Evolutionary conservation across 2,888 invertebrate genomes (phyloP).

Genomic region (Mallateleia sp.): DNA sequence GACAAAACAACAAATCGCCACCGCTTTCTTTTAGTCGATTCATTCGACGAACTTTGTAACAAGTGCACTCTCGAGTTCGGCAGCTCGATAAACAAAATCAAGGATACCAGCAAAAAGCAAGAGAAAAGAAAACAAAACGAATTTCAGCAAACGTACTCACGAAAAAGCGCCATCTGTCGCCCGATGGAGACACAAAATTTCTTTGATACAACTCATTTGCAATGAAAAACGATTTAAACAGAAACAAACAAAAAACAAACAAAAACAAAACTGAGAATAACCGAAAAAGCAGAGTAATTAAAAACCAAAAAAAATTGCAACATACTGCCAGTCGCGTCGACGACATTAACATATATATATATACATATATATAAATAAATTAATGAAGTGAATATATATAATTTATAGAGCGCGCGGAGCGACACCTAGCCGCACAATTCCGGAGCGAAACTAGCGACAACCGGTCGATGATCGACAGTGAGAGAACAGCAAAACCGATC

Average conservation of each 20-base stretch:
- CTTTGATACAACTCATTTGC: constrained; percentile 64
- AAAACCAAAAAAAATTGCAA: constrained; percentile 74
- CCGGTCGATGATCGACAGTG: constrained; percentile 24
- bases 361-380: constrained; percentile 45
- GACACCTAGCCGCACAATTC: constrained; percentile 69
- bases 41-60: constrained; percentile 48
- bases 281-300: constrained; percentile 42
- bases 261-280: constrained; percentile 41
- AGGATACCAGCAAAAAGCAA: no score
- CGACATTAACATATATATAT: constrained; percentile 78
- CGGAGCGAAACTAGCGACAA: constrained; percentile 45
- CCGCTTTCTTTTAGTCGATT: constrained; percentile 59
- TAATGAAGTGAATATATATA: constrained; percentile 43
- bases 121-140: constrained; percentile 12
- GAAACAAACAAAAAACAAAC: constrained; percentile 42
- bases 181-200: constrained; percentile 54
- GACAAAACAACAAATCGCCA: constrained; percentile 30
- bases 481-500: constrained; percentile 23
- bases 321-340: constrained; percentile 87
- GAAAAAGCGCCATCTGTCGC: constrained; percentile 26
- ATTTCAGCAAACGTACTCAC: constrained; percentile 17
- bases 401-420: constrained; percentile 67
- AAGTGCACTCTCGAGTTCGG: constrained; percentile 61
- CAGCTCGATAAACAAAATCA: constrained; percentile 31
- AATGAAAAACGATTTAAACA: constrained; percentile 33